Conservation (phyloP, 23 tunicate species). For the Phallusia fumigata region DNA sequence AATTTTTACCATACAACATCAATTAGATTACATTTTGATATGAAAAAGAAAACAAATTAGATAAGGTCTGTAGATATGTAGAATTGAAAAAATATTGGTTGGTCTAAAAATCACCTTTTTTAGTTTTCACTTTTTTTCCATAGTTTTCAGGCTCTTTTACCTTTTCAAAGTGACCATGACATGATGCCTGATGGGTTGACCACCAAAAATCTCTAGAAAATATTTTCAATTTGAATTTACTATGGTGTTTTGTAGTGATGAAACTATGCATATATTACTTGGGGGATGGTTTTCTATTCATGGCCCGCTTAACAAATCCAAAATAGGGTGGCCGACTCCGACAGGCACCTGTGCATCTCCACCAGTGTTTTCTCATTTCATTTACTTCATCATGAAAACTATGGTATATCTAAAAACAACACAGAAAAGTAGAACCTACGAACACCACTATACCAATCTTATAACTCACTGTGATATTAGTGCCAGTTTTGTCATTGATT, state of each 20-base stretch:
- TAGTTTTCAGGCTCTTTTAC: conserved; percentile 93
- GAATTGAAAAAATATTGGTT: not conserved
- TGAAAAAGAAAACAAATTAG: no score
- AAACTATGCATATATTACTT: no score
- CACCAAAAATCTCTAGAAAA: conserved; percentile 87
- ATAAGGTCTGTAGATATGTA: no score
- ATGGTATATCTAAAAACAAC: conserved; percentile 70
- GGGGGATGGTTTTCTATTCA: conserved; percentile 79
- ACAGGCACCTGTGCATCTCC: conserved; percentile 97
- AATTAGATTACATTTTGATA: no score
- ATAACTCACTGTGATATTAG: conserved; percentile 82
- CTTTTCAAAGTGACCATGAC: conserved; percentile 73
- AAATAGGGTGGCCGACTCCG: conserved; percentile 72
- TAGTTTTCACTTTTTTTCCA: conserved; percentile 31
- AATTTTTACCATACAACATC: no score
- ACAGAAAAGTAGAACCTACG: not conserved
- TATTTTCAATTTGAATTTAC: no score
- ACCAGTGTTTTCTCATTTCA: conserved; percentile 85
- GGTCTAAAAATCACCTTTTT: not conserved
- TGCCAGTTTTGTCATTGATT: conserved; percentile 67
- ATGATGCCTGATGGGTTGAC: conserved; percentile 63
- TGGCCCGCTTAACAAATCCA: conserved; percentile 88
- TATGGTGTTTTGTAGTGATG: no score
- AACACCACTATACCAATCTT: not conserved
- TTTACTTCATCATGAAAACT: conserved; percentile 93